Conservation (phyloP, 2,888 invertebrate genomes). For the Oxytorus armatus region DNA sequence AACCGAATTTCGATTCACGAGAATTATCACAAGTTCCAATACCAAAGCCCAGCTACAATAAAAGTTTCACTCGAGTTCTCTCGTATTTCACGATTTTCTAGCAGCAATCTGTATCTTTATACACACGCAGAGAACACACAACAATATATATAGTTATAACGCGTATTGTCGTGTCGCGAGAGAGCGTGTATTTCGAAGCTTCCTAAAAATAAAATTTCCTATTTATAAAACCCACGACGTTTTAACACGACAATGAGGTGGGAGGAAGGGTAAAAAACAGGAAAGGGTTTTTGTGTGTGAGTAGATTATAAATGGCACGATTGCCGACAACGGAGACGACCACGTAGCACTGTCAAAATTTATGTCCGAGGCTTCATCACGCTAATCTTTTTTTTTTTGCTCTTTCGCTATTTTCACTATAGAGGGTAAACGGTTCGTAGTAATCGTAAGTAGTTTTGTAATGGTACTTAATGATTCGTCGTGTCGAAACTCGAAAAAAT, state of each 20-base stretch:
- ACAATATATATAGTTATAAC: no score
- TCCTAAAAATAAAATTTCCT: conserved; percentile 81
- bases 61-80: background rate
- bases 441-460: no score
- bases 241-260: conserved; percentile 67
- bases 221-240: conserved; percentile 78
- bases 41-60: background rate
- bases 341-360: conserved; percentile 53
- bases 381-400: conserved; percentile 11
- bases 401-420: background rate
- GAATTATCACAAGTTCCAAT: background rate
- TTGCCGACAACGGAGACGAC: conserved; percentile 21
- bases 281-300: conserved; percentile 55
- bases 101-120: background rate
- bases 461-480: no score
- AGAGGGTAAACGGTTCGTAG: no score
- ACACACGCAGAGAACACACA: conserved; percentile 6
- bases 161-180: conserved; percentile 51
- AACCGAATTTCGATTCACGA: background rate
- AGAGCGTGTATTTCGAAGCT: conserved; percentile 69
- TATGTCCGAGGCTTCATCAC: conserved; percentile 40
- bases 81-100: conserved; percentile 11
- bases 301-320: conserved; percentile 49
- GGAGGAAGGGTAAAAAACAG: conserved; percentile 67
- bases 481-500: no score